Conservation (phyloP, 2,888 invertebrate genomes). For the Horisme vitalbata region DNA sequence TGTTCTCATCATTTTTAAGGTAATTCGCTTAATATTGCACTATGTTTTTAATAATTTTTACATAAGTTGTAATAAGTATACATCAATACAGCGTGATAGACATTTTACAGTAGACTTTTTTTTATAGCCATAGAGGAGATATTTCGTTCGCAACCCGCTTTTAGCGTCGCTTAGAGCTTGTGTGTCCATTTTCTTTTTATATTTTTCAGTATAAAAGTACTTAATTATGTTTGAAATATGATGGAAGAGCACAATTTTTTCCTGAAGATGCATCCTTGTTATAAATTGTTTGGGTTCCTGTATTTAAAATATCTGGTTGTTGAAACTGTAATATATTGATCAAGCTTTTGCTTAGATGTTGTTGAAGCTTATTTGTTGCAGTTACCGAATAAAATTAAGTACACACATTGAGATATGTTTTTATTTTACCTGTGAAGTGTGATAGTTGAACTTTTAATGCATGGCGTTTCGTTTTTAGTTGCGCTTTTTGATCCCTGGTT, state of each 20-base stretch:
- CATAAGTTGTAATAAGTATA: slow-evolving; percentile 69
- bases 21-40: slow-evolving; percentile 62
- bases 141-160: slow-evolving; percentile 60
- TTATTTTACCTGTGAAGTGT: slow-evolving; percentile 41
- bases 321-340: slow-evolving; percentile 44
- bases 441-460: not conserved
- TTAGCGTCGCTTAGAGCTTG: slow-evolving; percentile 70
- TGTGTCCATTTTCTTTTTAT: slow-evolving; percentile 40
- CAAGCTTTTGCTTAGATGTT: slow-evolving; percentile 53
- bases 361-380: slow-evolving; percentile 67
- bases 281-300: slow-evolving; percentile 30
- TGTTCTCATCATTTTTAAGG: slow-evolving; percentile 25
- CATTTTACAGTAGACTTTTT: slow-evolving; percentile 61
- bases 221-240: slow-evolving; percentile 40
- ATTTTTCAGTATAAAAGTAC: slow-evolving; percentile 46
- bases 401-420: slow-evolving; percentile 54
- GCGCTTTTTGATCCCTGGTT: slow-evolving; percentile 17
- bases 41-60: slow-evolving; percentile 64
- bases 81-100: slow-evolving; percentile 74
- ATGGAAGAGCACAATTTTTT: slow-evolving; percentile 22
- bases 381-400: slow-evolving; percentile 78
- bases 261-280: slow-evolving; percentile 9
- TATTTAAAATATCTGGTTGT: slow-evolving; percentile 28
- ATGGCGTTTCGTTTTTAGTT: slow-evolving; percentile 11
- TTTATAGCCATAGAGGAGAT: slow-evolving; percentile 56